Base-by-base conservation (phyloP, 1,140 invertebrate species). In the Apis florea region DNA sequence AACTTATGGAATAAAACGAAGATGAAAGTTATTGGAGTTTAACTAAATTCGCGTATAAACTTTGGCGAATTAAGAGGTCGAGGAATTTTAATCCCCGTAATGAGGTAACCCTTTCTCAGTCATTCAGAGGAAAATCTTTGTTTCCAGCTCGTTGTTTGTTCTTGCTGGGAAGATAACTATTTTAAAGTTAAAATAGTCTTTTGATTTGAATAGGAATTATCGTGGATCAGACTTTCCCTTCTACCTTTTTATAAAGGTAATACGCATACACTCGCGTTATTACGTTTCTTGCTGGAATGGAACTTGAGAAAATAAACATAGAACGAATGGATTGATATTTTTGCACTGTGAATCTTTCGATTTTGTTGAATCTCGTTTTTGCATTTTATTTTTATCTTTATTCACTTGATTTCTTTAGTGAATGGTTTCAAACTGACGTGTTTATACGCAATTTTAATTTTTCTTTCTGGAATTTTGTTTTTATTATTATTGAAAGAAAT, bases 161-260 rank as follows among this genome's bases (percentile, higher is more conserved):
- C 54, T 24, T 54, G 17, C 24, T 17, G 3, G 24, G 17, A 26
- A 56, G 69, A n/a, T 31, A 71, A 71, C 69, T 71, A 71, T 71
- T 71, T 71, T 71, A 71, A 71, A 71, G 69, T 54, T 54, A 71
- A 71, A 51, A 51, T 54, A 51, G 53, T 26, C 31, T 40, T 71
- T 71, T 54, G 51, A 71, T 54, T 31, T 47, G 53, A 71, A 71
- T 31, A 53, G 19, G 69, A 71, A 71, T 71, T 54, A 31, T 2
- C 24, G 69, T 24, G 24, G 51, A 54, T 54, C 49, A 54, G 31
- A 11, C 49, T 54, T 71, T 71, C 31, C 40, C 69, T 54, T 54
- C 15, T 11, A n/a, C n/a, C 49, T 69, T 53, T 53, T 26, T 26
- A 53, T 24, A 26, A 15, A 26, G 17, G 26, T 69, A 69, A 69